Evolutionary conservation across 1,140 invertebrate species (phyloP), one percentile per base, ranked within the genome.

Genomic region (Brachionus rubens): DNA sequence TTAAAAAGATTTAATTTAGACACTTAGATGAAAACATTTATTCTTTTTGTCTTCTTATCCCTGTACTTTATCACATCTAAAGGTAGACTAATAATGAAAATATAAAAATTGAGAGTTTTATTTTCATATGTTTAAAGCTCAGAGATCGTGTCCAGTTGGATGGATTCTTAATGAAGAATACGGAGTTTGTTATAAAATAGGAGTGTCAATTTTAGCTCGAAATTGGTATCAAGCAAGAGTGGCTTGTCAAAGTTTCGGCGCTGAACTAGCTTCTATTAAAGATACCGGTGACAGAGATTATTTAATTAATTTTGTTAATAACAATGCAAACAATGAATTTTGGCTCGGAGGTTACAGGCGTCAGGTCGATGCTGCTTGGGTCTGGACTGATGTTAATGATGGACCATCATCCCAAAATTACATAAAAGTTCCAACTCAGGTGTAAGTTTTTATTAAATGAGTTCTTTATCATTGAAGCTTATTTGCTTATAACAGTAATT

Each of bases 161-260:
- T 72, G 68, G 68, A 72, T 72, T 12, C 26, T 72, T n/a, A 72
- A 72, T 41, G 50, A 72, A 12, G 24, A 50, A 36, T 72, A 72
- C 16, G 68, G 46, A 1, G 30, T 26, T 24, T 72, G 68, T 40
- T 72, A 72, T 50, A 48, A 54, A 48, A 48, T 54, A 24, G 46
- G 46, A 4, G 68, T 72, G 14, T 26, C 50, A n/a, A 46, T 24
- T 50, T 36, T 48, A 19, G 50, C 68, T 48, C 46, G 50, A n/a
- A 72, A 72, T 41, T 72, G 68, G 68, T 50, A 72, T 40, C 46
- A 72, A 50, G 68, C 68, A 16, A 47, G 68, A 72, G 50, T 48
- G 3, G 50, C 50, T 36, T 72, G 68, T 41, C 68, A 50, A 36
- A 50, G 46, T 12, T 54, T 72, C 33, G 30, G 50, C 19, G 68